phyloP scores from a whole-genome alignment of 2,797 vertebrate species.

The Tolypeutes matacus region DNA sequence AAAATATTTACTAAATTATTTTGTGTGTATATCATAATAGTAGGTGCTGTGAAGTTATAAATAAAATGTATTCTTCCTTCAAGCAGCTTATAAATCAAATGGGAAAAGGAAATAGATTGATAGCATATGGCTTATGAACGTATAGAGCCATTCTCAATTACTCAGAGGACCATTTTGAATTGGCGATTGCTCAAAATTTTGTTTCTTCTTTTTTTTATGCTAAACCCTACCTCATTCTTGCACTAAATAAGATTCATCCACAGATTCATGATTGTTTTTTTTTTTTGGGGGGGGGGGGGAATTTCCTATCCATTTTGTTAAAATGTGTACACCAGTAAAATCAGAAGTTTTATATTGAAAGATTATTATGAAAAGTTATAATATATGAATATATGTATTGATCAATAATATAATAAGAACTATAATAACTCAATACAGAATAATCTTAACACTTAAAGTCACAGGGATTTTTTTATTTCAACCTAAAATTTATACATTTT shows the following conservation, averaged over 20 bases:
- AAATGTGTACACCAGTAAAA: background rate
- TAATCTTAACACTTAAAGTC: background rate
- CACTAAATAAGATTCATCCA: background rate
- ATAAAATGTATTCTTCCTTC: background rate
- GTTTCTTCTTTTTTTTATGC: background rate
- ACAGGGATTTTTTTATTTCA: background rate
- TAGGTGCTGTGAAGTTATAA: background rate
- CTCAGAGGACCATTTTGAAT: background rate
- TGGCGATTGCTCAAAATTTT: background rate
- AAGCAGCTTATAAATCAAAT: conserved; percentile 2
- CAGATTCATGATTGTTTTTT: background rate
- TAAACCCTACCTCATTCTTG: background rate
- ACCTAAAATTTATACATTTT: background rate
- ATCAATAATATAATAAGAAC: background rate
- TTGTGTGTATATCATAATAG: background rate
- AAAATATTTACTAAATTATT: conserved; percentile 47
- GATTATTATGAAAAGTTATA: background rate
- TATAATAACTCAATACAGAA: conserved; percentile 28
- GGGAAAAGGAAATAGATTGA: conserved; percentile 11
- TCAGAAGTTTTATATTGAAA: conserved; percentile 25
- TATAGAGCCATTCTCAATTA: background rate
- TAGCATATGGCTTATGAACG: background rate
- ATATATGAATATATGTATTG: background rate
- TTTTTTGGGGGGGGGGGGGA: background rate
- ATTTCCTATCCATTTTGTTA: background rate